Base-by-base conservation (phyloP, 92 coral and sea anemone species). In the Phenganax stokvisi region DNA sequence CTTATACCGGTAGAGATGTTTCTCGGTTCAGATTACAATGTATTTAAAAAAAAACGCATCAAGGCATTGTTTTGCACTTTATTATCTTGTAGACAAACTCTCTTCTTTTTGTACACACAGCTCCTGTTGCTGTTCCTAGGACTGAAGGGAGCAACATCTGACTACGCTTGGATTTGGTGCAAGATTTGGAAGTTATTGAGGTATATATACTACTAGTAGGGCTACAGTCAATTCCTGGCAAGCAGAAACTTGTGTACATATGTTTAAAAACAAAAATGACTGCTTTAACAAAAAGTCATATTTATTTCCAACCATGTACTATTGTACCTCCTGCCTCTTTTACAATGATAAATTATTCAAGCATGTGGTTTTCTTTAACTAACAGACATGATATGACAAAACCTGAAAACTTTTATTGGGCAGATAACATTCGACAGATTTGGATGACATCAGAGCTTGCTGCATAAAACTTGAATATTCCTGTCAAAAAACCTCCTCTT, bases 381-480 rank as follows among this genome's bases (percentile, higher is more conserved):
- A 4, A 11, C n/a, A 86, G 88, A 57, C 65, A 60, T 80, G 88
- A 85, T 57, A 74, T 81, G 88, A 12, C 88, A 29, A 85, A 85
- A 59, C 80, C 82, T 13, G 70, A 85, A 73, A 71, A 86, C 3
- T 74, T 56, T 74, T 74, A 81, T 47, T 81, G 83, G 85, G 80
- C 59, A 44, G 85, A 73, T 11, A 54, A 56, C 56, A 9, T 75
- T 74, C 79, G 63, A 74, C 64, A 85, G 54, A 85, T 4, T 12
- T 85, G 20, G 75, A 65, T 1, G 76, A 68, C 6, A 63, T 86
- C 13, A 81, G 54, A 28, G 83, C 75, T 30, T 75, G 80, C 71
- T 84, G 85, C 72, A 64, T 63, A 66, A 76, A 57, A 37, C 47
- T 74, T 0, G 68, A 74, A 76, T 62, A 17, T 57, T 63, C 76